Percentiles rank a stretch among this genome's conserved stretches.
Conservation (phyloP, 2,113 vertebrate genomes). For the Cyanocitta stelleri region DNA sequence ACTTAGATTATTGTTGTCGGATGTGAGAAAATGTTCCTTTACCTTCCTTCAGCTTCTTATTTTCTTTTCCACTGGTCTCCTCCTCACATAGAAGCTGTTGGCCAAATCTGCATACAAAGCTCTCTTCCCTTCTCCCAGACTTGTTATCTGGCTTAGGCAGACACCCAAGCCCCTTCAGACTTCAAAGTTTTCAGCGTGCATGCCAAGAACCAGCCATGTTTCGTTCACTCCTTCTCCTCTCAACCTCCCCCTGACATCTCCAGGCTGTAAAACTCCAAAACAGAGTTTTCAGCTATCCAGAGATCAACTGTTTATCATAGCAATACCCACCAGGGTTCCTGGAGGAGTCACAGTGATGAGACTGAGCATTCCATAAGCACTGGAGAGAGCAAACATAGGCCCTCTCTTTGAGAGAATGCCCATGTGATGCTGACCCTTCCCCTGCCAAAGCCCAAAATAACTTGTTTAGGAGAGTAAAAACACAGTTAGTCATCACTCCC, state of each 20-base stretch:
- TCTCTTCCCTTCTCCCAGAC: neutral
- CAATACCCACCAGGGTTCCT: neutral
- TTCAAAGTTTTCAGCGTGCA: neutral
- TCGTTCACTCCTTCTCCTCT: neutral
- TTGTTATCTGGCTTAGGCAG: slow-evolving; percentile 23
- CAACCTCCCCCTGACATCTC: neutral
- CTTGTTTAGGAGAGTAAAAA: slow-evolving; percentile 9
- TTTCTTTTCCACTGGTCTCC: neutral
- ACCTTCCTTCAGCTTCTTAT: neutral
- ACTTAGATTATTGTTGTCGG: neutral
- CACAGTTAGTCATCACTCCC: neutral
- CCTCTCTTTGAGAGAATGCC: neutral
- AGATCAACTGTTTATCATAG: neutral
- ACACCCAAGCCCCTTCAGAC: neutral
- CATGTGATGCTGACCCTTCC: neutral
- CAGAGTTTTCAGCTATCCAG: neutral
- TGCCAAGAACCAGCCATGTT: neutral
- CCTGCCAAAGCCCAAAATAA: slow-evolving; percentile 23
- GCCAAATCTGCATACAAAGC: neutral
- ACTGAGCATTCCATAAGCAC: neutral
- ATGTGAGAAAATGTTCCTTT: neutral
- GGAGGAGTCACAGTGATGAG: neutral
- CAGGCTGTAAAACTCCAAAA: neutral
- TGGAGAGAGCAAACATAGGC: neutral
- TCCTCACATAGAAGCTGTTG: neutral